Evolutionary conservation across 2,797 vertebrate species (phyloP), one percentile per base, ranked within the genome.

Genomic region (Triplophysa yarkandensis): DNA sequence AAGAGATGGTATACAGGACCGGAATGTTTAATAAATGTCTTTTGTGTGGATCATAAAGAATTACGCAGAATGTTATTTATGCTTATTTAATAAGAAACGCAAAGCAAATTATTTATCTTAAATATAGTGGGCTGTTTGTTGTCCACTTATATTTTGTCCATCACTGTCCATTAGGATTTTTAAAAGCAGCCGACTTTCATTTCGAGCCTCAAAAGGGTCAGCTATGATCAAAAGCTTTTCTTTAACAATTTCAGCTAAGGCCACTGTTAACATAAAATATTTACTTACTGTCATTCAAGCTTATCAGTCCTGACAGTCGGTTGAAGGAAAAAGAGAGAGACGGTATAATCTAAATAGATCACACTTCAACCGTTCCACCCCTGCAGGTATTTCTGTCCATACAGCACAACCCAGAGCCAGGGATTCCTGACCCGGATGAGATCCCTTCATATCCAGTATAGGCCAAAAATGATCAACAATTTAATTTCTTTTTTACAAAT

Each of bases 321-420:
- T 86, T 77, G 74, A 82, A 82, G 84, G 86, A 86, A 84, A 85
- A 83, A 88, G 88, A 71, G 46, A 80, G 66, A 77, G 54, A 81
- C 28, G 11, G 80, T 62, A 7, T 87, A 90, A 92, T 92, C 91
- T 92, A 92, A 92, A 92, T 92, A 89, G 90, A 92, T 92, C 90
- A 81, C 88, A 88, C 89, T 89, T 89, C 86, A 87, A 84, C 85
- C 82, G 19, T n/a, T 64, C 39, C 43, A 36, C 16, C 82, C 88
- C 70, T 71, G 50, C 63, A 77, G 68, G 69, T 54, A 72, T 80
- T 75, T 77, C 71, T 80, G 71, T 77, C 77, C 74, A 74, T 76
- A 68, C 66, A 72, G 32, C 62, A 79, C 62, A 66, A 74, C 54
- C 65, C 6, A 74, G 63, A 74, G 39, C 52, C 46, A 61, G 61